A percentile compares a stretch with the other conserved stretches of the same genome.
phyloP scores from a whole-genome alignment of 2,797 vertebrate species.

The Eupleurogrammus muticus region DNA sequence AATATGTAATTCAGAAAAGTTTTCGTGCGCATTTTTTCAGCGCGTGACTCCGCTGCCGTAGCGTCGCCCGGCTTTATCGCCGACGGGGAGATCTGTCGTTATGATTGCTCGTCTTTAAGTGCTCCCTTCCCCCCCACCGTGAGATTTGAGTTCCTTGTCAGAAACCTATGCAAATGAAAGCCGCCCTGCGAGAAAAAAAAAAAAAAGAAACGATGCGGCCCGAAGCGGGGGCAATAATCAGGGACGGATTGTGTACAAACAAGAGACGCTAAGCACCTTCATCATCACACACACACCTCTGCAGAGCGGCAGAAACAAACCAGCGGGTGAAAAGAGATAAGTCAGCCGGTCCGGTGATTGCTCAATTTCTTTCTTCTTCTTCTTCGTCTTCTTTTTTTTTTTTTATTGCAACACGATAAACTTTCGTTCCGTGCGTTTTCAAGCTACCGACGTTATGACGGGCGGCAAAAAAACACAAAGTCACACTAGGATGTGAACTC shows the following conservation, averaged over 20 bases:
- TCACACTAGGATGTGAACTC: constrained; percentile 7
- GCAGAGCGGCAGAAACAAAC: constrained; percentile 56
- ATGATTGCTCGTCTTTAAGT: constrained; percentile 72
- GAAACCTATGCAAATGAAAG: constrained; percentile 81
- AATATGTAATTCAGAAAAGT: constrained; percentile 56
- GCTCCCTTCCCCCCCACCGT: constrained; percentile 46
- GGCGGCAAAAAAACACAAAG: neutral
- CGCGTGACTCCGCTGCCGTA: constrained; percentile 35
- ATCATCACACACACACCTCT: constrained; percentile 53
- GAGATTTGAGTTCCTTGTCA: constrained; percentile 59
- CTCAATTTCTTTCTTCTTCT: constrained; percentile 8
- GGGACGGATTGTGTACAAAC: constrained; percentile 83
- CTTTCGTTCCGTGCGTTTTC: constrained; percentile 4
- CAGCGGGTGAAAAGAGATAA: constrained; percentile 32
- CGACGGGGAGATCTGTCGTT: constrained; percentile 61
- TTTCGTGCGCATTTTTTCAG: constrained; percentile 16
- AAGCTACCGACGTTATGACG: neutral
- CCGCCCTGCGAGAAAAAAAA: constrained; percentile 67
- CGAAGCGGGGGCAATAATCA: constrained; percentile 78
- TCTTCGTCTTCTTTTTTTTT: constrained; percentile 20
- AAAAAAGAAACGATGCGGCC: constrained; percentile 64
- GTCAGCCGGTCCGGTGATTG: constrained; percentile 62
- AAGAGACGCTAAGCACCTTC: constrained; percentile 82
- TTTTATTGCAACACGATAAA: constrained; percentile 45
- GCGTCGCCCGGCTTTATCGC: constrained; percentile 51